Conservation (phyloP, 2,888 invertebrate species). For the Oscheius sp. region DNA sequence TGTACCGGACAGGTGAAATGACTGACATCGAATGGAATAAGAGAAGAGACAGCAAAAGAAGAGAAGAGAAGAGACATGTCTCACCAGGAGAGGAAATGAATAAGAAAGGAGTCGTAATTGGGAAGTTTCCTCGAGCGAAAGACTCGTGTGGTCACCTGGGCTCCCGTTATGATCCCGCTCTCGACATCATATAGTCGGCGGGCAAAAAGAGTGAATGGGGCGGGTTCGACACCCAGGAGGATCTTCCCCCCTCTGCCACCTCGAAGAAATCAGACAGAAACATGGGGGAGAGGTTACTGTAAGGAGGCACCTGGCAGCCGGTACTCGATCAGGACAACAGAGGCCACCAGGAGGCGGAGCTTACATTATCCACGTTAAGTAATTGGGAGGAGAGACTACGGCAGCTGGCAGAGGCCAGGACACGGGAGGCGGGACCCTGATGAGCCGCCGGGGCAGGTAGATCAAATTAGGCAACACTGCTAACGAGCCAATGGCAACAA, state of each 20-base stretch:
- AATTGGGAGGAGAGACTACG: constrained; percentile 31
- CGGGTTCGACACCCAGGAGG: constrained; percentile 16
- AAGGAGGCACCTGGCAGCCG: constrained; percentile 35
- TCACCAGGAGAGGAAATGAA: neutral
- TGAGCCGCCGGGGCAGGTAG: constrained; percentile 38
- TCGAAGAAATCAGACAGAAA: neutral
- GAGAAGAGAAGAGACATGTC: too few relatives aligned
- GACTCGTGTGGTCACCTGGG: constrained; percentile 28
- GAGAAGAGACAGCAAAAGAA: neutral
- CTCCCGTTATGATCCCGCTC: constrained; percentile 35
- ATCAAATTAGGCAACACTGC: constrained; percentile 38
- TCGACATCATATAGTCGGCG: constrained; percentile 36
- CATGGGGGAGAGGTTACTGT: neutral
- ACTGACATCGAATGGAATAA: neutral
- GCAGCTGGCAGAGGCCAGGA: constrained; percentile 29
- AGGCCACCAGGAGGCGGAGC: constrained; percentile 34
- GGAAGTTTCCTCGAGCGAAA: neutral
- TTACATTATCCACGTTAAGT: constrained; percentile 37
- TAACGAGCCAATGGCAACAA: constrained; percentile 34
- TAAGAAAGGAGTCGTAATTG: neutral
- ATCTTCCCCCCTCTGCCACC: neutral
- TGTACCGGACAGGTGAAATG: neutral
- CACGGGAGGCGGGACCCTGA: constrained; percentile 25
- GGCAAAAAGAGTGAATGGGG: constrained; percentile 29
- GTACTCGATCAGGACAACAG: constrained; percentile 24